Percentiles rank a stretch among this genome's conserved stretches.
These are phyloP conservation scores for Eulimnadia texana DNA, from an alignment of 1,140 invertebrate genomes.

Conservation along the genomic window DNA sequence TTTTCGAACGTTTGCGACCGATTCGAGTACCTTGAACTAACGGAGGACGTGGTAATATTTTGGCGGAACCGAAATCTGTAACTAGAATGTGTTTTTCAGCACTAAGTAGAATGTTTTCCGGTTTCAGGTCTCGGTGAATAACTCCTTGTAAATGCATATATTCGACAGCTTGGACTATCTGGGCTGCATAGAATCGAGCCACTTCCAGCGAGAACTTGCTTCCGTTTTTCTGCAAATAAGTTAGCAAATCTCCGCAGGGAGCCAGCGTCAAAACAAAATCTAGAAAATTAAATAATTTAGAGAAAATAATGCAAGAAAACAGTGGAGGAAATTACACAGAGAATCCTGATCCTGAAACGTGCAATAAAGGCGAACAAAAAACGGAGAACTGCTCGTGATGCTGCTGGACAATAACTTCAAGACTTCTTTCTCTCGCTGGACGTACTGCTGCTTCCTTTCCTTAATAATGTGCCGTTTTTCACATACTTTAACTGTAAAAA, in stretches of 20 bases:
- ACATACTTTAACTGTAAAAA: conserved; percentile 77
- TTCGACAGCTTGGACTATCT: conserved; percentile 81
- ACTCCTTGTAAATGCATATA: conserved; percentile 79
- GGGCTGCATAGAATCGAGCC: conserved; percentile 83
- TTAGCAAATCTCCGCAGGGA: conserved; percentile 81
- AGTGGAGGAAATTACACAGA: conserved; percentile 46
- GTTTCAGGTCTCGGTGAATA: conserved; percentile 80
- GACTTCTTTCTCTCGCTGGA: conserved; percentile 83
- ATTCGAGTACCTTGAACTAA: neutral
- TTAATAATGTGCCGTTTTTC: conserved; percentile 81
- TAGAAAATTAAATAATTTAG: conserved; percentile 23
- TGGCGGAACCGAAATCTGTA: conserved; percentile 90
- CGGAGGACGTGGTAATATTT: conserved; percentile 4
- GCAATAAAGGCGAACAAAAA: conserved; percentile 85
- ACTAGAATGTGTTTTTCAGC: conserved; percentile 93
- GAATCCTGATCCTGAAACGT: conserved; percentile 90
- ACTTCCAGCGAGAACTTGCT: conserved; percentile 70
- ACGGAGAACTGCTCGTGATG: conserved; percentile 40
- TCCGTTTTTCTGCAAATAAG: conserved; percentile 79
- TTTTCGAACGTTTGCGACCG: neutral
- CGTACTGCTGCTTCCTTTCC: conserved; percentile 84
- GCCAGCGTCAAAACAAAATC: conserved; percentile 93
- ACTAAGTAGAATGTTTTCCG: conserved; percentile 76
- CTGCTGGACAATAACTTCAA: conserved; percentile 54
- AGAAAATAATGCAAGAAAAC: conserved; percentile 17